Evolutionary conservation across 2,888 invertebrate species (phyloP), one percentile per base, ranked within the genome.

Genomic region (Melinaea marsaeus): DNA sequence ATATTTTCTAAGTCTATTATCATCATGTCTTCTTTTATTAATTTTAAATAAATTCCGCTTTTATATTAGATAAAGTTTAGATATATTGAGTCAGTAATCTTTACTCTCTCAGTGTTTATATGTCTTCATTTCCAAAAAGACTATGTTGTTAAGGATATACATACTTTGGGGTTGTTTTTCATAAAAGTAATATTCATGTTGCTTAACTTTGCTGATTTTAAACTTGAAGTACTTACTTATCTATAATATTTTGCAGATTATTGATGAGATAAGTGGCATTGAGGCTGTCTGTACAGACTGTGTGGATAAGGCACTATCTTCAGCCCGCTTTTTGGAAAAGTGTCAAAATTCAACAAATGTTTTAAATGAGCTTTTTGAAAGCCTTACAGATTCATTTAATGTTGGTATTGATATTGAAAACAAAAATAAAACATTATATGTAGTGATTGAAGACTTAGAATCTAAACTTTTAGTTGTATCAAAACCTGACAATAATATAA

Each of bases 251-350:
- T 85, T 84, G n/a, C 78, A 90, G 90, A 68, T 82, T 37, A 72
- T 69, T 47, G 77, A 83, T 66, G 80, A 82, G 63, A 76, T 88
- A 37, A 73, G 80, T 34, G 88, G 88, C 0, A 70, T 88, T 48
- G 84, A 89, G 69, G 84, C 82, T 46, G 78, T 87, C 2, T 90
- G 90, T 65, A 74, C 76, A 34, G 70, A 76, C 37, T 90, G 90
- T 69, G 78, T 79, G 0, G 75, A 83, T 13, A 79, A 77, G 69
- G 73, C 77, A 13, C 58, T 85, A 2, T 74, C 80, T 58, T 74
- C 76, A 2, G 48, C 73, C 2, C 79, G 73, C 58, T 86, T 90
- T 59, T 68, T 87, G 5, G 67, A 81, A 55, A 73, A 67, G 42
- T 86, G 81, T 67, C 73, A 78, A 64, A 72, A 69, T 7, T 78